Evolutionary conservation across 2,888 invertebrate species (phyloP), one percentile per base, ranked within the genome.

Genomic region (Entomobrya multifasciata): DNA sequence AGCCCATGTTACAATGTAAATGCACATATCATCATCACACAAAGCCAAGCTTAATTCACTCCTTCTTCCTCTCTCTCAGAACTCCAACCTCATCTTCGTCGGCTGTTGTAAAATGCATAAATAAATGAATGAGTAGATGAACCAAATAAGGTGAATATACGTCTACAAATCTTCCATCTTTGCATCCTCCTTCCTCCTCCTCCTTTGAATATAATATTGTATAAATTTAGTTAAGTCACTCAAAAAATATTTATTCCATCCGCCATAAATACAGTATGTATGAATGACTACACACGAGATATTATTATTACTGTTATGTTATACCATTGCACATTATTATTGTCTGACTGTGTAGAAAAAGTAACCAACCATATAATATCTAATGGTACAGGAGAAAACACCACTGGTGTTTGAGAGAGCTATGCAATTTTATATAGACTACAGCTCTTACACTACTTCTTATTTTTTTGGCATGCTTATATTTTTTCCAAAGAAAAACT

Each of bases 101-200:
- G 76, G 77, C 67, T 77, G 72, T 65, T 84, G 67, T 77, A 77
- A 76, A 78, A 84, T 84, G 52, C 76, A 84, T 77, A 84, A 77
- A 76, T 84, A 55, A 84, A 84, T 84, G 77, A 83, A 76, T 83
- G 83, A 84, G 52, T 83, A 60, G 62, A 74, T 76, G 65, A 76
- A 47, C 49, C 49, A 49, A 74, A 62, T 78, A 78, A 83, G 83
- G 83, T 83, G 72, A 83, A 44, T 83, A 60, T 74, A 25, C 44
- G 27, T 65, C 62, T 65, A 65, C 62, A 65, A 65, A 65, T 65
- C 62, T 65, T 65, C 17, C 36, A 17, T 17, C 70, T 70, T 17
- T 65, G 36, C 11, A 62, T 25, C 22, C 22, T 65, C n/a, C 36
- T 17, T 67, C 72, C 36, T 74, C 49, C 67, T 17, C 20, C 27